Evolutionary conservation across 1,140 invertebrate genomes (phyloP), one percentile per base, ranked within the genome.

Genomic region (Ridgeia piscesae): DNA sequence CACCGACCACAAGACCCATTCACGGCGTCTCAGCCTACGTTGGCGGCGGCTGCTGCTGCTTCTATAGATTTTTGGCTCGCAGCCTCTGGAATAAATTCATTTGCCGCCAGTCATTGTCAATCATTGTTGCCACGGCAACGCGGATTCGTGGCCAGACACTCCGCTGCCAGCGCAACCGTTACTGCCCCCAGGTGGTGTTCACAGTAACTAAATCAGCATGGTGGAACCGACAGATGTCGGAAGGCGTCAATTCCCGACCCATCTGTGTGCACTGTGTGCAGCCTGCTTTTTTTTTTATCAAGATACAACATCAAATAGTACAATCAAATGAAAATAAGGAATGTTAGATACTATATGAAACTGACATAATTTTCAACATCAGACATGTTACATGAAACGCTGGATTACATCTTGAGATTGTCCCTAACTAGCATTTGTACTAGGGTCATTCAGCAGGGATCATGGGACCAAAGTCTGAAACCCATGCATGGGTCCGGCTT

Each of bases 61-160:
- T 77, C 58, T 77, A 77, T 77, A 77, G 58, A 77, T 77, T 77
- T 77, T 77, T 77, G 17, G 58, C 58, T 77, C 58, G 17, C 58
- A 77, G 58, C 58, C 58, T 77, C 58, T 77, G 58, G 58, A 77
- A 77, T 77, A 77, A 77, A 77, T 77, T 77, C 58, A 77, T 14
- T 77, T 77, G 58, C 58, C 58, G 58, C 58, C 58, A 77, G 58
- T 77, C 58, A 77, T 77, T 77, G 58, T 77, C 58, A 77, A 77
- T 77, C 58, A 77, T 77, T 77, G 58, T 77, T 77, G 58, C 58
- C 58, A 77, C 27, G 58, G 27, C 58, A 77, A 77, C 58, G 58
- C 27, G 58, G 17, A 77, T 77, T 77, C 58, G 58, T 21, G 4
- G 58, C 58, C 58, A 77, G 58, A 77, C 58, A 77, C 58, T 77